Evolutionary conservation across 2,113 vertebrate species (phyloP), one percentile per base, ranked within the genome.

Genomic region (Terrapene triunguis): DNA sequence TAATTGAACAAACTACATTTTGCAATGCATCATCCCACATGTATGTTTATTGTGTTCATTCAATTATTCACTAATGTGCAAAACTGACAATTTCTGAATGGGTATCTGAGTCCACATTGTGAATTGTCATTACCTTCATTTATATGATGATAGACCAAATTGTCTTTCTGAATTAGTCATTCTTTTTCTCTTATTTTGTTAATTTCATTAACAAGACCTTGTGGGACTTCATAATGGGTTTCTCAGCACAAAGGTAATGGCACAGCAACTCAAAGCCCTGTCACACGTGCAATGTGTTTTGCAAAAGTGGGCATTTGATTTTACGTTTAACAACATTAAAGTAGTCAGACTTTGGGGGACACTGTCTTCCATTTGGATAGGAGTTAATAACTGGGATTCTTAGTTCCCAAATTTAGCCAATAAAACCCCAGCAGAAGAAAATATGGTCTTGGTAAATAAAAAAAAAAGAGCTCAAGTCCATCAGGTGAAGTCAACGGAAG

Each of bases 1-100:
- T 87, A 95, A 85, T 1, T 78, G 90, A 95, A 96, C 74, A 90
- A 92, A 85, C 9, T 17, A 0, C 83, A 80, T 84, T 95, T 89
- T 89, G 38, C 59, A 12, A 32, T 83, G 12, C 2, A 87, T 83
- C 59, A 53, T 54, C 65, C 65, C 44, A 53, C 9, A 14, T 79
- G 10, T 8, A 65, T 44, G 55, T 95, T 85, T 25, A 51, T 82
- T 91, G 59, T 82, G 8, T 74, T 95, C 57, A n/a, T 92, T 83
- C 0, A 3, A 50, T 93, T 94, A 82, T 50, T 93, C 16, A 87
- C 4, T 92, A 50, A 47, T 50, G 12, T 69, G 22, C 38, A 62
- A 92, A 84, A 59, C 3, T 14, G 5, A 89, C 81, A 74, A 53
- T 79, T 89, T 90, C 44, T 94, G 6, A 14, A 42, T 17, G 74